These are phyloP conservation scores for Oryzias woworae DNA, from an alignment of 2,113 vertebrate genomes.

Conservation along the genomic window DNA sequence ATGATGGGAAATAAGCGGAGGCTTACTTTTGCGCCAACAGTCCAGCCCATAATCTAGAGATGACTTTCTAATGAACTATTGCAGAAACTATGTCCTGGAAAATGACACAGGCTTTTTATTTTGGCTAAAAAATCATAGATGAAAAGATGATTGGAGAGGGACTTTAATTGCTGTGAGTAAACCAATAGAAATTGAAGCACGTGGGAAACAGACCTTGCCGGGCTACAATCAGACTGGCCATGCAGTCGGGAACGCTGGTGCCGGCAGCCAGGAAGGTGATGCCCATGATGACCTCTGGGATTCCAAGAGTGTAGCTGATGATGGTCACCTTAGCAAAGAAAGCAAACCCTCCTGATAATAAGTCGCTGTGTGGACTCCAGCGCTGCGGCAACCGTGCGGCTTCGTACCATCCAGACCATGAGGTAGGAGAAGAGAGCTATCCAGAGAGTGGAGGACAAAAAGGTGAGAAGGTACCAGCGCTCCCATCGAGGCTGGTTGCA, in stretches of 20 bases:
- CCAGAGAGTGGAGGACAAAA: constrained; percentile 80
- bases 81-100: no score
- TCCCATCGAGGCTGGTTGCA: constrained; percentile 74
- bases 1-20: no score
- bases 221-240: constrained; percentile 83
- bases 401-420: constrained; percentile 85
- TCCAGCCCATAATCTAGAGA: no score
- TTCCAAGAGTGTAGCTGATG: constrained; percentile 79
- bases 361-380: background rate
- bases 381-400: background rate
- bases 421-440: constrained; percentile 83
- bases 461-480: constrained; percentile 80
- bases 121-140: no score
- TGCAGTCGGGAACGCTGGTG: constrained; percentile 83
- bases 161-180: no score
- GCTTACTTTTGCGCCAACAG: no score
- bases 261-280: constrained; percentile 84
- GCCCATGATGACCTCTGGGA: constrained; percentile 83
- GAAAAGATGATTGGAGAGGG: no score
- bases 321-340: constrained; percentile 75
- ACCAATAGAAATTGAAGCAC: no score
- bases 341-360: background rate
- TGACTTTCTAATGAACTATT: no score
- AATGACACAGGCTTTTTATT: no score
- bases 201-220: constrained; percentile 66